A percentile compares a stretch with the other conserved stretches of the same genome.
Evolutionary conservation across 2,797 vertebrate species (phyloP).

Genomic region (Pipistrellus pipistrellus): DNA sequence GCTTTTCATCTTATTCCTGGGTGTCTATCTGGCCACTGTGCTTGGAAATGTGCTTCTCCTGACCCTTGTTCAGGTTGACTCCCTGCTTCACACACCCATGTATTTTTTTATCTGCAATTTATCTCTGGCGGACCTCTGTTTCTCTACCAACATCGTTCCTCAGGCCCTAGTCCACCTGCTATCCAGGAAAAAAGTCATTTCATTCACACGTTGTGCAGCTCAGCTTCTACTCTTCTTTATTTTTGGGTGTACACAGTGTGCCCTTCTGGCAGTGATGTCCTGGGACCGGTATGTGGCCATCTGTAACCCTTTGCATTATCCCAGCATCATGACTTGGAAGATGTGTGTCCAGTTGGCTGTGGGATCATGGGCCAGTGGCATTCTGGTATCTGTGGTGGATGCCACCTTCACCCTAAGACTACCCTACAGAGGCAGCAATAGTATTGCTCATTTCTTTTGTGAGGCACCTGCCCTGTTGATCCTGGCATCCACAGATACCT

Average conservation of each 20-base stretch:
- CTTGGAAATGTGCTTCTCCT: conserved; percentile 79
- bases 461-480: conserved; percentile 76
- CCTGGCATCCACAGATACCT: conserved; percentile 65
- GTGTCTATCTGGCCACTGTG: conserved; percentile 75
- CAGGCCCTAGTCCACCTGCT: conserved; percentile 76
- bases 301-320: conserved; percentile 76
- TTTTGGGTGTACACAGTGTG: conserved; percentile 77
- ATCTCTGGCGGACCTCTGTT: conserved; percentile 79
- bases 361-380: conserved; percentile 76
- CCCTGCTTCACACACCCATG: conserved; percentile 78
- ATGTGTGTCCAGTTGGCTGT: conserved; percentile 64
- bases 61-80: conserved; percentile 65
- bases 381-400: conserved; percentile 76
- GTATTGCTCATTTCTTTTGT: conserved; percentile 80
- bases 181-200: conserved; percentile 69
- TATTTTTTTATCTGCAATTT: conserved; percentile 81
- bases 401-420: conserved; percentile 69
- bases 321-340: conserved; percentile 70
- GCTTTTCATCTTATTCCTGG: conserved; percentile 73
- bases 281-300: conserved; percentile 74
- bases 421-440: conserved; percentile 73
- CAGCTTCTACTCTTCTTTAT: conserved; percentile 75
- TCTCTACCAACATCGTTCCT: conserved; percentile 78
- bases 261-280: conserved; percentile 79
- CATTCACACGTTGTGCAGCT: conserved; percentile 70